A percentile compares a stretch with the other conserved stretches of the same genome.
These are phyloP conservation scores for Keiferia lycopersicella DNA, from an alignment of 2,888 invertebrate species.

Conservation along the genomic window DNA sequence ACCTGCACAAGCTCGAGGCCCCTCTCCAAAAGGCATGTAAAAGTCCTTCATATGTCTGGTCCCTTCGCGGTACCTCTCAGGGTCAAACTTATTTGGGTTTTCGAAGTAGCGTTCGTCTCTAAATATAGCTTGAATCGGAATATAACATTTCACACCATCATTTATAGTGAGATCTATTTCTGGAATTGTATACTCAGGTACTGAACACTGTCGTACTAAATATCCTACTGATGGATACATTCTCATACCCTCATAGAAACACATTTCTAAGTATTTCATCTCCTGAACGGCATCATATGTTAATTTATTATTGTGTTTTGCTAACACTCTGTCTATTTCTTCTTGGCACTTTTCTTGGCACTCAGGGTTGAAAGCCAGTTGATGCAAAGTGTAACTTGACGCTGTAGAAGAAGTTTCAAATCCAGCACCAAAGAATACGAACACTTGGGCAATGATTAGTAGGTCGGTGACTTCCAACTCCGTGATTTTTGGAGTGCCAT, in stretches of 20 bases:
- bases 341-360: constrained; percentile 66
- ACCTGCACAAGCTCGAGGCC: constrained; percentile 71
- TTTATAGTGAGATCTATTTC: constrained; percentile 63
- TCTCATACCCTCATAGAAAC: constrained; percentile 67
- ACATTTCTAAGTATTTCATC: constrained; percentile 67
- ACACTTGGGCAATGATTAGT: constrained; percentile 67
- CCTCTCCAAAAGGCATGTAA: constrained; percentile 69
- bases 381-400: constrained; percentile 72
- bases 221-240: constrained; percentile 69
- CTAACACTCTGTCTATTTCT: constrained; percentile 66
- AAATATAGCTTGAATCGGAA: constrained; percentile 67
- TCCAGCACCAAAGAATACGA: constrained; percentile 75
- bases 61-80: constrained; percentile 61
- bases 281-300: constrained; percentile 68
- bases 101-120: constrained; percentile 65
- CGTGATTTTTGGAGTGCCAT: constrained; percentile 59
- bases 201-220: constrained; percentile 61
- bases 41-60: constrained; percentile 53
- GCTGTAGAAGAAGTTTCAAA: constrained; percentile 78
- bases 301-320: constrained; percentile 57
- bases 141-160: constrained; percentile 56
- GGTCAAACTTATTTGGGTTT: constrained; percentile 61
- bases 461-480: constrained; percentile 59
- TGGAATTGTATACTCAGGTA: constrained; percentile 64
- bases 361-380: constrained; percentile 70